These are phyloP conservation scores for Rhinoderma darwinii DNA, from an alignment of 2,113 vertebrate genomes.

Conservation along the genomic window DNA sequence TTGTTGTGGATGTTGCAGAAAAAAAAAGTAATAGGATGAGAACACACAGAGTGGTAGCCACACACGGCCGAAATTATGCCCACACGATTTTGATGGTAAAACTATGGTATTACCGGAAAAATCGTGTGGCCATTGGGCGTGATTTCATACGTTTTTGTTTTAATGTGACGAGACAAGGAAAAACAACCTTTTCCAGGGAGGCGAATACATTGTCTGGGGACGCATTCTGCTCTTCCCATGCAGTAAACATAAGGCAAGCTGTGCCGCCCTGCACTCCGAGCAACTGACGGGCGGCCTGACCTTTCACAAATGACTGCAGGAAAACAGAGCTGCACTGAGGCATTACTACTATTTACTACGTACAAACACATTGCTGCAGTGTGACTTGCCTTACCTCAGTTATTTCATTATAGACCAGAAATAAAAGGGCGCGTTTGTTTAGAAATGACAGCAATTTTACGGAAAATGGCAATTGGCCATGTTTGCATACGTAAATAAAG, in stretches of 20 bases:
- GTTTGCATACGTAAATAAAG: neutral
- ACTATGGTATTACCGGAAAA: no score
- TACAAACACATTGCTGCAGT: neutral
- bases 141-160: no score
- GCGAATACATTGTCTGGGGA: neutral
- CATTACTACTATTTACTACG: neutral
- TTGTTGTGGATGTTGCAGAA: no score
- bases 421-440: neutral
- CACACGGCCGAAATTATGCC: no score
- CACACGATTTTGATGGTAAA: no score
- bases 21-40: no score
- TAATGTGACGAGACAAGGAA: neutral
- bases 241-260: conserved; percentile 7
- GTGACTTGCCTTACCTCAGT: neutral
- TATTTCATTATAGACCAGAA: no score
- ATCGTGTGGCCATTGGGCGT: no score
- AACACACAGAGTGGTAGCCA: no score
- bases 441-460: neutral
- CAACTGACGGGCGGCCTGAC: conserved; percentile 24
- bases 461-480: neutral
- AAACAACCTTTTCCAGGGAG: neutral
- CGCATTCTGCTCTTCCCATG: neutral
- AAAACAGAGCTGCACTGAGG: neutral
- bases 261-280: neutral
- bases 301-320: conserved; percentile 37